Percentiles rank a stretch among this genome's conserved stretches.
Evolutionary conservation across 2,113 vertebrate species (phyloP).

Genomic region (Saguinus imperator): DNA sequence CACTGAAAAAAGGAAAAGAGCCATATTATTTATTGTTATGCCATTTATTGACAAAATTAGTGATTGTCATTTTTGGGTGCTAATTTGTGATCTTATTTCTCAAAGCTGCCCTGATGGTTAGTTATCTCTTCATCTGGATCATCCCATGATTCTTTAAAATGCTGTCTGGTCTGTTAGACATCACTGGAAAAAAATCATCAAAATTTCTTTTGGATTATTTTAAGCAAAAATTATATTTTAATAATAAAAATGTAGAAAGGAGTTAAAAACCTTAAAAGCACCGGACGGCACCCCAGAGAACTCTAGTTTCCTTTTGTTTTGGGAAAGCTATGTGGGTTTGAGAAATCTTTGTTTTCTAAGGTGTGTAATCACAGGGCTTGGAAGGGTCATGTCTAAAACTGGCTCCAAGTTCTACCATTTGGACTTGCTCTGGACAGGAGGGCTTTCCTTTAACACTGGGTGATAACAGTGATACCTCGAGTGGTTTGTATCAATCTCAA

Average conservation of each 20-base stretch:
- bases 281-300: not conserved
- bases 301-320: not conserved
- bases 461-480: not conserved
- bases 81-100: not conserved
- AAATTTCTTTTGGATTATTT: not conserved
- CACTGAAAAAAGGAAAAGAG: not conserved
- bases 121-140: not conserved
- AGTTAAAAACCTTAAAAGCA: not conserved
- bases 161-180: not conserved
- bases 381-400: not conserved
- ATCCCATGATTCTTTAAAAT: not conserved
- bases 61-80: not conserved
- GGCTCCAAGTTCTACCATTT: not conserved
- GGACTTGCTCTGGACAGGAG: not conserved
- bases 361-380: not conserved
- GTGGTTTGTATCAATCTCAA: not conserved
- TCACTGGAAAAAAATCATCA: not conserved
- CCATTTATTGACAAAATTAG: not conserved
- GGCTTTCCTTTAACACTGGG: not conserved
- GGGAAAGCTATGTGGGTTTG: not conserved
- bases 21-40: not conserved
- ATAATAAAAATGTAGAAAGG: not conserved
- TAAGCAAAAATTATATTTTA: not conserved
- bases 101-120: not conserved
- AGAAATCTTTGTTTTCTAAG: not conserved